phyloP scores from a whole-genome alignment of 2,797 vertebrate genomes.

The Parauchenoglanis punctatus region DNA sequence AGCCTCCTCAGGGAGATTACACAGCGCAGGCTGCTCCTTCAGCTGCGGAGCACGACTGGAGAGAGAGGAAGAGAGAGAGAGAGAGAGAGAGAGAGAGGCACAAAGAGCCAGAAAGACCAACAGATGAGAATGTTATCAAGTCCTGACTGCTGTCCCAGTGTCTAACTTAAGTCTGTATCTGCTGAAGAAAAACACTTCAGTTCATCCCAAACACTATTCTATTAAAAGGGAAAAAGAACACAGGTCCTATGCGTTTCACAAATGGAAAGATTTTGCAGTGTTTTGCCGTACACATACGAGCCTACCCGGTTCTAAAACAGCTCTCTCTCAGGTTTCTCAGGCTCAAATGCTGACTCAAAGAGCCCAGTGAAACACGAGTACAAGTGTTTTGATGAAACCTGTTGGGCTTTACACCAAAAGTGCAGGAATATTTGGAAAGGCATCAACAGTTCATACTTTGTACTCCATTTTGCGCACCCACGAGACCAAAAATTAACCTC shows the following conservation, averaged over 20 bases:
- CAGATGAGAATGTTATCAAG: not conserved
- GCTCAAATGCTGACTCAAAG: not conserved
- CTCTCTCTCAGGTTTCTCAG: not conserved
- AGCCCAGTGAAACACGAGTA: not conserved
- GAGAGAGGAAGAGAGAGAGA: not conserved
- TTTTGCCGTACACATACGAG: not conserved
- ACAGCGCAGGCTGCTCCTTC: constrained; percentile 85
- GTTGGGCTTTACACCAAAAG: not conserved
- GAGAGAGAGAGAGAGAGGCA: not conserved
- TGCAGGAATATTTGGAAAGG: not conserved
- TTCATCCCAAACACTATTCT: not conserved
- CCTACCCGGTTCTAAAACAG: not conserved
- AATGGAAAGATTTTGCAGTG: not conserved
- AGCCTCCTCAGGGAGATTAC: constrained; percentile 88
- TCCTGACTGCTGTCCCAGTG: not conserved
- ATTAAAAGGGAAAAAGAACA: not conserved
- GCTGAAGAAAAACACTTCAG: not conserved
- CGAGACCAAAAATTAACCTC: not conserved
- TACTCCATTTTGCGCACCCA: not conserved
- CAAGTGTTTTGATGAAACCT: not conserved
- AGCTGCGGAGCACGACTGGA: constrained; percentile 84
- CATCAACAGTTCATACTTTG: not conserved
- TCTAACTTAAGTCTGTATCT: not conserved
- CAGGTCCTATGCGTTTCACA: not conserved
- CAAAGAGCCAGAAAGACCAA: not conserved